Evolutionary conservation across 2,797 vertebrate genomes (phyloP), one percentile per base, ranked within the genome.

Genomic region (Lindbergichthys nudifrons): DNA sequence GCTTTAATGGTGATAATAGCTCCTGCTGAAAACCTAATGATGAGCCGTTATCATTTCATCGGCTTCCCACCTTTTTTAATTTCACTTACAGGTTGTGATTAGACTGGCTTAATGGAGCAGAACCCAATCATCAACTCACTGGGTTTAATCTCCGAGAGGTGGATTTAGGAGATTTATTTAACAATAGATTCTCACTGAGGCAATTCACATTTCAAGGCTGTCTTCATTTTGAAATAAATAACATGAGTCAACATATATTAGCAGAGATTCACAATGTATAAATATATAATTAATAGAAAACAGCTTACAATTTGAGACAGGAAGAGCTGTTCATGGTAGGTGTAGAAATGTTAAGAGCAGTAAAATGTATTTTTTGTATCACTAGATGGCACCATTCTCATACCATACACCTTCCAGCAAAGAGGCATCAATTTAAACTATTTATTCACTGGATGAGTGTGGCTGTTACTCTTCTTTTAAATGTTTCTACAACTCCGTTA

Each of bases 301-400:
- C 18, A 53, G 19, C 0, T 61, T 48, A 45, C 4, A 45, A 10
- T 53, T 42, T 58, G n/a, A 54, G 12, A 39, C 32, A 41, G 39
- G 23, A 48, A 18, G 21, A 68, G n/a, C 13, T 56, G 36, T 43
- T 23, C 1, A 21, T 9, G 1, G 14, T 54, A 13, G 15, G 14
- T 21, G 19, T 13, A 26, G 45, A 56, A 2, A 67, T 18, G 18
- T 42, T n/a, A 51, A 5, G 16, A 19, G 8, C 15, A 45, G 4
- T 16, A 63, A 11, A 53, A 42, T 59, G n/a, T 64, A 41, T 50
- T 26, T 1, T 36, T 9, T 36, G 32, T 0, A 58, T 81, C 93
- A 90, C 88, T 87, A 91, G 92, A 89, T 89, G 91, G 91, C 6
- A 48, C 60, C 77, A 75, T 73, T 58, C 13, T 75, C 82, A 58